Conservation (phyloP, 2,888 invertebrate species). For the Drosophila fulvimacula region DNA sequence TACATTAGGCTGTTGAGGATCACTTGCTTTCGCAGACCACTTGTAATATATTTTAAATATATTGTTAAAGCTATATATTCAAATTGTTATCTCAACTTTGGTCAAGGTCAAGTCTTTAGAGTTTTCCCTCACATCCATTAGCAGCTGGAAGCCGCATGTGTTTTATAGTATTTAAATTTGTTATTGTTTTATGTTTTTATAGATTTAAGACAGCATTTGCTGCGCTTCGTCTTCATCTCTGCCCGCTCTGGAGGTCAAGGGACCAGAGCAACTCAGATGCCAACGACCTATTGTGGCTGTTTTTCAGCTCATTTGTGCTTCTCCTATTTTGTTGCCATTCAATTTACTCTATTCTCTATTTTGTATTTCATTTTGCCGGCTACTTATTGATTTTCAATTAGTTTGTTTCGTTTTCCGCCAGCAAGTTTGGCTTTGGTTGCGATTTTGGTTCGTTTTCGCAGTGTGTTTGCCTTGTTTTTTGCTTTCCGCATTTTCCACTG, state of each 20-base stretch:
- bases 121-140: slow-evolving; percentile 1
- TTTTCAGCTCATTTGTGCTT: slow-evolving; percentile 18
- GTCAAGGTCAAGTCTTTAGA: slow-evolving; percentile 25
- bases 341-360: slow-evolving; percentile 34
- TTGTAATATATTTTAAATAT: neutral
- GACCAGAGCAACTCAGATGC: slow-evolving; percentile 15
- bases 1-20: neutral
- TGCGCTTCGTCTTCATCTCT: slow-evolving; percentile 3
- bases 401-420: slow-evolving; percentile 58
- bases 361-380: slow-evolving; percentile 22
- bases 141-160: slow-evolving; percentile 23
- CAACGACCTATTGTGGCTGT: slow-evolving; percentile 45
- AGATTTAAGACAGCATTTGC: slow-evolving; percentile 7
- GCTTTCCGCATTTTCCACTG: slow-evolving; percentile 52
- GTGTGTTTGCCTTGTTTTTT: slow-evolving; percentile 21
- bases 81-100: neutral
- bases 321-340: slow-evolving; percentile 42
- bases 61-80: no score
- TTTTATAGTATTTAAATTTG: slow-evolving; percentile 7
- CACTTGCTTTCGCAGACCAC: neutral
- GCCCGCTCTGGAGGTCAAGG: slow-evolving; percentile 13
- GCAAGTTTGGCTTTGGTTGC: slow-evolving; percentile 53
- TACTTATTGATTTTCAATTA: slow-evolving; percentile 78
- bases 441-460: slow-evolving; percentile 34
- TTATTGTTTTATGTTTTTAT: neutral